A percentile compares a stretch with the other conserved stretches of the same genome.
phyloP scores from a whole-genome alignment of 2,888 invertebrate genomes.

The Cryptocephalus moraei region DNA sequence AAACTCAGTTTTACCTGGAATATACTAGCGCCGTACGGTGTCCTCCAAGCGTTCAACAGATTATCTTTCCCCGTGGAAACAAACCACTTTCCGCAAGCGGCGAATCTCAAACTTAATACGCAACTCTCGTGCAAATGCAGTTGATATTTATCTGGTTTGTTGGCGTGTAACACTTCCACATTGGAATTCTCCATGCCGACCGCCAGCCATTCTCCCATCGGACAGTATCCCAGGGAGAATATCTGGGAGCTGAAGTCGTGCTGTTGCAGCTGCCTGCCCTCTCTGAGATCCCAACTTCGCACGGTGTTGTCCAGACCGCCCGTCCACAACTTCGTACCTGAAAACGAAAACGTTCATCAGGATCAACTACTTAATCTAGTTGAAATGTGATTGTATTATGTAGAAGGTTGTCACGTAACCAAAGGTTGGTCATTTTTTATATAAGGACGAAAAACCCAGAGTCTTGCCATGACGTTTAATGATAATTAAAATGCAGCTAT shows the following conservation, averaged over 20 bases:
- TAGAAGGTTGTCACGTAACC: too few species aligned
- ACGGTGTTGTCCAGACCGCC: constrained; percentile 93
- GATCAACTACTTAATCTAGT: too few species aligned
- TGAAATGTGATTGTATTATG: too few species aligned
- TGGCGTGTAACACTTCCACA: constrained; percentile 86
- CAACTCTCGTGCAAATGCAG: constrained; percentile 93
- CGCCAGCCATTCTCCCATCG: constrained; percentile 93
- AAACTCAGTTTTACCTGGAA: constrained; percentile 65
- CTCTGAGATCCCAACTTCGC: constrained; percentile 89
- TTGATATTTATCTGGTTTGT: constrained; percentile 92
- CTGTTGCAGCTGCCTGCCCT: constrained; percentile 87
- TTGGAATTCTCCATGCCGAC: constrained; percentile 98
- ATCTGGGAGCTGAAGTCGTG: constrained; percentile 91
- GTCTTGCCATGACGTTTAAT: too few species aligned
- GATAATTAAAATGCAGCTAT: too few species aligned
- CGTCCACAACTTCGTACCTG: not conserved
- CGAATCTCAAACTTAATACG: constrained; percentile 90
- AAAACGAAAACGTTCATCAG: too few species aligned
- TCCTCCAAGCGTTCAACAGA: constrained; percentile 93
- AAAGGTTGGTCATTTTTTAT: too few species aligned
- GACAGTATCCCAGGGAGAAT: constrained; percentile 79
- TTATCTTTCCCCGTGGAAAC: constrained; percentile 99
- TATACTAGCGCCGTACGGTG: constrained; percentile 96
- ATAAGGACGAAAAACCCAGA: too few species aligned
- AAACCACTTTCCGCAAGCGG: constrained; percentile 96